Evolutionary conservation across 2,888 invertebrate genomes (phyloP).

Genomic region (Parnassius mnemosyne): DNA sequence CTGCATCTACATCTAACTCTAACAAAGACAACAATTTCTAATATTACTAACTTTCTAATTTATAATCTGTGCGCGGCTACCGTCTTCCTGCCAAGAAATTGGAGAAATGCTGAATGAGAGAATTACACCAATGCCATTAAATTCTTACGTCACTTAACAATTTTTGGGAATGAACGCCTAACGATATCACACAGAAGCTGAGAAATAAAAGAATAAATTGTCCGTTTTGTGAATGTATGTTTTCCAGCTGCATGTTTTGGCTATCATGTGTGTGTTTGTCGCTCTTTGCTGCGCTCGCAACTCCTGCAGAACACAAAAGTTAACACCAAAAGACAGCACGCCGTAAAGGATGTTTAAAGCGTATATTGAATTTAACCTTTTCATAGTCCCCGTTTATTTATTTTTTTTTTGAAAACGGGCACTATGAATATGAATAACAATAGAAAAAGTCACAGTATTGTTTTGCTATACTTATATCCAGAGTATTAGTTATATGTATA

Average conservation of each 20-base stretch:
- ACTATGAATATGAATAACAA: background rate
- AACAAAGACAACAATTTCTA: constrained; percentile 34
- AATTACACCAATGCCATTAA: constrained; percentile 53
- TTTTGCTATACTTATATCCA: no score
- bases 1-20: constrained; percentile 43
- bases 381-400: background rate
- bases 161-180: constrained; percentile 69
- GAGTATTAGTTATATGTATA: background rate
- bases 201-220: constrained; percentile 47
- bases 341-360: background rate
- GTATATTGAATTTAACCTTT: background rate
- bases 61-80: constrained; percentile 65
- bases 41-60: constrained; percentile 40
- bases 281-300: constrained; percentile 49
- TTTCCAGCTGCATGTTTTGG: constrained; percentile 65
- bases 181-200: constrained; percentile 65
- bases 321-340: constrained; percentile 17
- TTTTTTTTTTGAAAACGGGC: background rate
- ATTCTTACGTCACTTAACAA: constrained; percentile 60
- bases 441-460: no score
- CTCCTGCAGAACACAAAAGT: constrained; percentile 13
- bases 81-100: constrained; percentile 75
- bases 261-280: constrained; percentile 70
- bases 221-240: constrained; percentile 60
- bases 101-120: constrained; percentile 48